Evolutionary conservation across 1,140 invertebrate genomes (phyloP).

Genomic region (Agraylea sexmaculata): DNA sequence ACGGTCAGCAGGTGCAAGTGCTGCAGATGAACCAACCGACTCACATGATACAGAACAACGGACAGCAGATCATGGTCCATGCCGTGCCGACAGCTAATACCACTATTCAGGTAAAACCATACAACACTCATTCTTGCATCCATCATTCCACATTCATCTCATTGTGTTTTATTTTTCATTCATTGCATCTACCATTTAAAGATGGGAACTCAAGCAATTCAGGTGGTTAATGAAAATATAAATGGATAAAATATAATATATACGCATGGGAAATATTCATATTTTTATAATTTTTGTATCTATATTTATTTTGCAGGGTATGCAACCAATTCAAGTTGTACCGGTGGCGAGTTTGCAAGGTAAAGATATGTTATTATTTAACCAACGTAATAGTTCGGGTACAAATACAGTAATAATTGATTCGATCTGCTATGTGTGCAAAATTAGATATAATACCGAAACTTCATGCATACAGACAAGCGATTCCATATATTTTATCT

Average conservation of each 20-base stretch:
- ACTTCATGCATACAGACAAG: too few relatives aligned
- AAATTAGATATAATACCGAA: too few relatives aligned
- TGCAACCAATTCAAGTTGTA: slow-evolving; percentile 36
- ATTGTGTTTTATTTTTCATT: slow-evolving; percentile 16
- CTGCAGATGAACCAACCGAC: slow-evolving; percentile 33
- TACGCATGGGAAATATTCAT: neutral
- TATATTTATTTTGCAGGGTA: slow-evolving; percentile 26
- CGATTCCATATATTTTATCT: too few relatives aligned
- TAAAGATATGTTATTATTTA: too few relatives aligned
- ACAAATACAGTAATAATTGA: too few relatives aligned
- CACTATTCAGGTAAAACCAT: slow-evolving; percentile 29
- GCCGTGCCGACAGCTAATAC: slow-evolving; percentile 27
- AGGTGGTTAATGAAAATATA: slow-evolving; percentile 30
- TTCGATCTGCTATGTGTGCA: too few relatives aligned
- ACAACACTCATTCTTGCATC: neutral
- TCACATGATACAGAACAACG: slow-evolving; percentile 37
- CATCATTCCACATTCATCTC: neutral
- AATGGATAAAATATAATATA: neutral
- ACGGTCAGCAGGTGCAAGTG: slow-evolving; percentile 37
- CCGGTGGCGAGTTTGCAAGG: slow-evolving; percentile 38
- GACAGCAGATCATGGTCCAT: slow-evolving; percentile 37
- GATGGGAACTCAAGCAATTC: slow-evolving; percentile 36
- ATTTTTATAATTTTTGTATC: slow-evolving; percentile 6
- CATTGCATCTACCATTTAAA: slow-evolving; percentile 26
- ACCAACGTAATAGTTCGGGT: too few relatives aligned